Base-by-base conservation (phyloP, 2,888 invertebrate genomes). In the Lingula anatina region DNA sequence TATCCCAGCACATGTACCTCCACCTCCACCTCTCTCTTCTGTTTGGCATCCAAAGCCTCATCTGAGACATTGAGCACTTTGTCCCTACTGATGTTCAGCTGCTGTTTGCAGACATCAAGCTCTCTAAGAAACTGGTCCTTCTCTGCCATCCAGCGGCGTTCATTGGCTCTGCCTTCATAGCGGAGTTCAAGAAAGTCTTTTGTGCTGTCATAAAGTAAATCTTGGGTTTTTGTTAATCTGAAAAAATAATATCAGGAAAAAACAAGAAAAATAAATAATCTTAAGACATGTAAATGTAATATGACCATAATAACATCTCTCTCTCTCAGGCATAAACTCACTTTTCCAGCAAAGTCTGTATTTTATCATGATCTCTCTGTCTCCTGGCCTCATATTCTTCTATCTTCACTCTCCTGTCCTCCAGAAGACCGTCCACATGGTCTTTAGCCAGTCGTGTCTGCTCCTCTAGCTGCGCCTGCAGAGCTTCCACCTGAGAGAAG, bases 151-250 rank as follows among this genome's bases (percentile, higher is more conserved):
- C 75, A 77, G 24, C 62, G 56, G 12, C 69, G 57, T 55, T 78
- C 77, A 28, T 67, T 65, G 5, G 64, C 62, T 12, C 73, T 62
- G 28, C 70, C 71, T 46, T 73, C 70, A 50, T 71, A 71, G 12
- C 77, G 61, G 42, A 70, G 59, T 47, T 72, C 67, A 12, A 78
- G 60, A 48, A 75, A 72, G 47, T 78, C 77, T 56, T 70, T 68
- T 2, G 77, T 77, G 53, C 72, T 73, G 54, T 73, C 74, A 57
- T 77, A 77, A 50, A 78, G 59, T n/a, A 76, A 59, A 48, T 77
- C 75, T 55, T 78, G 77, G 3, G 76, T 73, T 57, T 76, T 72
- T 56, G 76, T 72, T 45, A 78, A 58, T 54, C 76, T 76, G 60
- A 23, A 57, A 49, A 39, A 31, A 39, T n/a, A n/a, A n/a, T 31